Evolutionary conservation across 2,113 vertebrate species (phyloP).

Genomic region (Saimiri boliviensis): DNA sequence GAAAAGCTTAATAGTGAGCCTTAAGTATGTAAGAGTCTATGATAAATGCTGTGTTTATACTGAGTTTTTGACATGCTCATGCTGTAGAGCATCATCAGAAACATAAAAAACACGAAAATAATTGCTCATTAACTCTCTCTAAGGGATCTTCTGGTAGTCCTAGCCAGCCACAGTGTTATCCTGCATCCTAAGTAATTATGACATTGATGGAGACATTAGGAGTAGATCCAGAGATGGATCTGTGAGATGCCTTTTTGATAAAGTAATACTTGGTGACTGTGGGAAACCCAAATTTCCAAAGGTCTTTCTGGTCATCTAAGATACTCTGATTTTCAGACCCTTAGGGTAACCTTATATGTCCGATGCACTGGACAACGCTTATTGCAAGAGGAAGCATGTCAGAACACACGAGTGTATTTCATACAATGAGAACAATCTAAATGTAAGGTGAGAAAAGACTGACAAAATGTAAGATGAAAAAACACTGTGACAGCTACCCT

Average conservation of each 20-base stretch:
- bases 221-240: background rate
- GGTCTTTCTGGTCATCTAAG: background rate
- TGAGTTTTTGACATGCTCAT: background rate
- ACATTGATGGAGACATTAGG: background rate
- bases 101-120: background rate
- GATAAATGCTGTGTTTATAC: background rate
- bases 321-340: constrained; percentile 2
- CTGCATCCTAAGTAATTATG: background rate
- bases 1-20: background rate
- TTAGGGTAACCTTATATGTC: background rate
- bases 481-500: background rate
- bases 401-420: constrained; percentile 4
- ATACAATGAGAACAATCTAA: constrained; percentile 1
- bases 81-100: background rate
- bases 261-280: background rate
- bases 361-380: background rate
- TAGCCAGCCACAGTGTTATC: background rate
- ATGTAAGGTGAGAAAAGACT: constrained; percentile 29
- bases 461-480: background rate
- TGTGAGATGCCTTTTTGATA: background rate
- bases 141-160: background rate
- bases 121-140: background rate
- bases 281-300: constrained; percentile 21
- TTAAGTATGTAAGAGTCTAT: background rate
- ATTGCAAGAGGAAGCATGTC: constrained; percentile 13